Evolutionary conservation across 2,113 vertebrate species (phyloP).

Genomic region (Cygnus atratus): DNA sequence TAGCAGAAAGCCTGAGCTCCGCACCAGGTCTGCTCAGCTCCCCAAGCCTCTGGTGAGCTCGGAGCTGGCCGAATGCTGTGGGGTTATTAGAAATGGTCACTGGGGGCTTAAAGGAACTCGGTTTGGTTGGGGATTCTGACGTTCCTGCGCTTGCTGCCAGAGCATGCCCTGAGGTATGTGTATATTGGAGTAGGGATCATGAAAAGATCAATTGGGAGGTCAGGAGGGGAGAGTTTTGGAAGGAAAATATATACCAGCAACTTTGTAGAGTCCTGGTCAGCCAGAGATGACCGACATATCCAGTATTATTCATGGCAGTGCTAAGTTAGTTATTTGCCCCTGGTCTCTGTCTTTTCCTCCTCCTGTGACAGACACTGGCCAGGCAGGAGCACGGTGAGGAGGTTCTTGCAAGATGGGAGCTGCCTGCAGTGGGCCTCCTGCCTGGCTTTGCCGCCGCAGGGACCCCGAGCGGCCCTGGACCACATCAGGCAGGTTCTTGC

Average conservation of each 20-base stretch:
- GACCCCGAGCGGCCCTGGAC: too few species aligned
- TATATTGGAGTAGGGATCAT: background rate
- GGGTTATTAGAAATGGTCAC: background rate
- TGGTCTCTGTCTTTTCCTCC: background rate
- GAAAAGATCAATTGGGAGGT: background rate
- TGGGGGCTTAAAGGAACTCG: background rate
- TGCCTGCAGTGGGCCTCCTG: background rate
- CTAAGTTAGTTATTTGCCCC: background rate
- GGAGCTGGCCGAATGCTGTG: background rate
- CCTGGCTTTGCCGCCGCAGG: background rate
- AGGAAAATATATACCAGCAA: background rate
- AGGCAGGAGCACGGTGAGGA: background rate
- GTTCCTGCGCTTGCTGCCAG: background rate
- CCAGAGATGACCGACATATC: background rate
- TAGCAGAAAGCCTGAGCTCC: background rate
- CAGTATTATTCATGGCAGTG: background rate
- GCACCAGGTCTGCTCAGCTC: background rate
- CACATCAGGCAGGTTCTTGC: background rate
- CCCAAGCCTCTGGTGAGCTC: background rate
- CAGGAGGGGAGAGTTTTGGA: background rate
- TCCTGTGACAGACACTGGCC: background rate
- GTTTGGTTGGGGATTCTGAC: background rate
- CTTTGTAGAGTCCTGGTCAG: background rate
- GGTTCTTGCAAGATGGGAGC: background rate
- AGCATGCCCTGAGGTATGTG: background rate